Base-by-base conservation (phyloP, 2,797 vertebrate genomes). In the Ctenopoma kingsleyae region DNA sequence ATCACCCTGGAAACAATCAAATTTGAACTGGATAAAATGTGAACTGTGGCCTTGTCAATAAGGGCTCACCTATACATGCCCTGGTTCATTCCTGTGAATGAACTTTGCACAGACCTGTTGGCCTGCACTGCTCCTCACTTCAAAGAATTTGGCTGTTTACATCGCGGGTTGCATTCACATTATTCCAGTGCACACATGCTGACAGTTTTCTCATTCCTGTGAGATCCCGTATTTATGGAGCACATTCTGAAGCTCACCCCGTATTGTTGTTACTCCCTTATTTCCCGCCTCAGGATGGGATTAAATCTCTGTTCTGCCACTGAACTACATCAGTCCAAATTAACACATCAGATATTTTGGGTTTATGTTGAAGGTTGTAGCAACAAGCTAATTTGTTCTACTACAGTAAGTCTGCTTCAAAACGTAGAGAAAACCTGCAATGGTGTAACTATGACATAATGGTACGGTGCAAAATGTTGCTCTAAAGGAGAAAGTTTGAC, bases 171-270 rank as follows among this genome's bases (percentile, higher is more conserved):
- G 49, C 68, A 64, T 73, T 71, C 69, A 52, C 7, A 25, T 60
- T 36, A 62, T 53, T 13, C 71, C 48, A 60, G 65, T 76, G 67
- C 80, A 19, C 59, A 75, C 84, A 71, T 16, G 77, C 77, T 52
- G 27, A 47, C 66, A 51, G 66, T 58, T 62, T 27, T 6, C 71
- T 72, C 66, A 23, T 76, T 84, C 78, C 81, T 55, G 20, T 1
- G 3, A 74, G 54, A 69, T 82, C 89, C 81, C 72, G 54, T 84
- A 87, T 91, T 87, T 85, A 70, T 64, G 57, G 43, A 81, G 22
- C 16, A 30, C 20, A 48, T 74, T 81, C 76, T 65, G 38, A 46
- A 44, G 53, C 41, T 60, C 54, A 3, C 64, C 81, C 74, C 68
- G 46, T 85, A 80, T 89, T 84, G 75, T 82, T 83, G 35, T 65